These are phyloP conservation scores for Pomatorhinus ruficollis DNA, from an alignment of 2,113 vertebrate species.

Conservation along the genomic window DNA sequence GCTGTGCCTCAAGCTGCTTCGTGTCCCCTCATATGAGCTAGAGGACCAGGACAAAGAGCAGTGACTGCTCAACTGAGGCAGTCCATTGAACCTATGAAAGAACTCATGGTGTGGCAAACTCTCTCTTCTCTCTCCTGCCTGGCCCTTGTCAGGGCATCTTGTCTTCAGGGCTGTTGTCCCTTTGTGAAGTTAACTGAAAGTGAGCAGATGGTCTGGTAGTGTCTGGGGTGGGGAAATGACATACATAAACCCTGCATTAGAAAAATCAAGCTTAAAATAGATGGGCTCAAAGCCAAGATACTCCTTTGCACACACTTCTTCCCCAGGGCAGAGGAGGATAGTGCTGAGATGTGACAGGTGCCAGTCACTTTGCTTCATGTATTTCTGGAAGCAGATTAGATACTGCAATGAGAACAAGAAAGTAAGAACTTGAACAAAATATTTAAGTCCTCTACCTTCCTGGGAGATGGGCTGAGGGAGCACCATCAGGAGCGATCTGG, in stretches of 20 bases:
- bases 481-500: not conserved
- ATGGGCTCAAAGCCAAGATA: slow-evolving; percentile 10
- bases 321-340: not conserved
- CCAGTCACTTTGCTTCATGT: not conserved
- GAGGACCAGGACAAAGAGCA: not conserved
- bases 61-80: not conserved
- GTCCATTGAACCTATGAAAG: not conserved
- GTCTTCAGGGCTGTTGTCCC: not conserved
- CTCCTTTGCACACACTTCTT: slow-evolving; percentile 3
- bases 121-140: not conserved
- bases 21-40: not conserved
- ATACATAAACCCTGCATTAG: not conserved
- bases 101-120: not conserved
- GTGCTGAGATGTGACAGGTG: not conserved
- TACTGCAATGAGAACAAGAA: not conserved
- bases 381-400: not conserved
- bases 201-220: slow-evolving; percentile 11
- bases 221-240: not conserved
- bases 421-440: not conserved
- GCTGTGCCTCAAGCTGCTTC: not conserved
- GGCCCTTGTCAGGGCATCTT: not conserved
- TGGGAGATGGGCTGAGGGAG: not conserved
- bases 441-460: not conserved
- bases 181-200: not conserved
- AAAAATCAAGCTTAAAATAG: slow-evolving; percentile 31